Conservation (phyloP, 2,113 vertebrate species). For the Bubalus kerabau region DNA sequence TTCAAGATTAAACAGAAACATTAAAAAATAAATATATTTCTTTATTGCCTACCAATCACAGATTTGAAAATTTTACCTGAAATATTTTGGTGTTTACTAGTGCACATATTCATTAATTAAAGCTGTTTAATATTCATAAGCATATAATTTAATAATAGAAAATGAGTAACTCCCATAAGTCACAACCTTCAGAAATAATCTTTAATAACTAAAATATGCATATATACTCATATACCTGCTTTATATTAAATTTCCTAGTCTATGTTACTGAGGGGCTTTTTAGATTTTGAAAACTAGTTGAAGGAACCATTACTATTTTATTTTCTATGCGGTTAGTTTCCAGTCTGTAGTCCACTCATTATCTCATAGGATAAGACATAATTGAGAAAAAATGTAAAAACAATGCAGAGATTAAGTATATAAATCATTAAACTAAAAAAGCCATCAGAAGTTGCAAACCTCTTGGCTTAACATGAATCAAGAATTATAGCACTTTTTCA, state of each 20-base stretch:
- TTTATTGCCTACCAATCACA: not conserved
- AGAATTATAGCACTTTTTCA: not conserved
- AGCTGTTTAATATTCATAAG: slow-evolving; percentile 34
- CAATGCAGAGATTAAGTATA: not conserved
- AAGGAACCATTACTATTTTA: slow-evolving; percentile 33
- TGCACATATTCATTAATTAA: slow-evolving; percentile 44
- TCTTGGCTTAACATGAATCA: not conserved
- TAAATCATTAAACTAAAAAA: slow-evolving; percentile 15
- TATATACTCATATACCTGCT: slow-evolving; percentile 19
- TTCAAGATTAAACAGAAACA: slow-evolving; percentile 42
- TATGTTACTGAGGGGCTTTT: not conserved
- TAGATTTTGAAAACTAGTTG: slow-evolving; percentile 23
- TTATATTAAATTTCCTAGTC: slow-evolving; percentile 16
- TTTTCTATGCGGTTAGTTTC: slow-evolving; percentile 23
- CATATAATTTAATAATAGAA: not conserved
- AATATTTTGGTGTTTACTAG: slow-evolving; percentile 32
- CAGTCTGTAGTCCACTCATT: not conserved
- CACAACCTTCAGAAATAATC: slow-evolving; percentile 5
- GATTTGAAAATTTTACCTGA: slow-evolving; percentile 9
- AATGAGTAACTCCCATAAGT: slow-evolving; percentile 18
- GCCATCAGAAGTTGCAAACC: slow-evolving; percentile 8
- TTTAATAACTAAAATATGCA: slow-evolving; percentile 44
- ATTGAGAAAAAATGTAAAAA: not conserved
- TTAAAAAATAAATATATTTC: slow-evolving; percentile 40
- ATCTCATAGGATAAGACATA: not conserved